Conservation (phyloP, 2,113 vertebrate species). For the Odocoileus virginianus region DNA sequence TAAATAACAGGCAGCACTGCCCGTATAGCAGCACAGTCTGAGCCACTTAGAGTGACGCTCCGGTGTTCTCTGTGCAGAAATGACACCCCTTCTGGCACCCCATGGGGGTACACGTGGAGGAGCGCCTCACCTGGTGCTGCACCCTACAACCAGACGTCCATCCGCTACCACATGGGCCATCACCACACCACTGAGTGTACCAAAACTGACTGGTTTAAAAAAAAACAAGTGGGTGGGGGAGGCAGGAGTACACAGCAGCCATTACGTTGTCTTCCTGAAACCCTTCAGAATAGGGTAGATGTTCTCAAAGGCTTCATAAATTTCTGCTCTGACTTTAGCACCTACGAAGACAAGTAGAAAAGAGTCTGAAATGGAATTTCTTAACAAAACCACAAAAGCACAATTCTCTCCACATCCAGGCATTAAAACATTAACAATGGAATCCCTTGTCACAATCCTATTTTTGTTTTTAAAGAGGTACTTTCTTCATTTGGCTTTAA, state of each 20-base stretch:
- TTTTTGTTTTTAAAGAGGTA: not conserved
- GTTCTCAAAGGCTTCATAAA: constrained; percentile 99
- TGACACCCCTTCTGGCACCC: constrained; percentile 23
- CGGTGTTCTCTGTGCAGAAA: constrained; percentile 63
- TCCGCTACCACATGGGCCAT: constrained; percentile 49
- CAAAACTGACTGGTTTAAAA: constrained; percentile 43
- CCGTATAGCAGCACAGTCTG: constrained; percentile 60
- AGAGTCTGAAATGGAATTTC: not conserved
- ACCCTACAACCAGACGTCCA: constrained; percentile 57
- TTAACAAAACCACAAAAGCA: not conserved
- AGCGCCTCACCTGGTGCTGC: constrained; percentile 69
- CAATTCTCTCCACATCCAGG: not conserved
- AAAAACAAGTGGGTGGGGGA: not conserved
- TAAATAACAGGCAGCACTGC: constrained; percentile 77
- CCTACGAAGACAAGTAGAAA: constrained; percentile 72
- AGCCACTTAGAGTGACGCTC: constrained; percentile 76
- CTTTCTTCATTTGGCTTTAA: not conserved
- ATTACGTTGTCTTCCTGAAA: constrained; percentile 97
- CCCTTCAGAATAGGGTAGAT: constrained; percentile 99
- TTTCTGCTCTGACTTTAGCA: constrained; percentile 97
- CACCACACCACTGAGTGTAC: constrained; percentile 63
- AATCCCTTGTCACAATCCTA: not conserved
- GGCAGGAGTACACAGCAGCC: not conserved
- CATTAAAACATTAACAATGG: not conserved
- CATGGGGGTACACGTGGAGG: constrained; percentile 48